Percentiles rank a stretch among this genome's conserved stretches.
Conservation (phyloP, 1,140 invertebrate species). For the Microplitis demolitor region DNA sequence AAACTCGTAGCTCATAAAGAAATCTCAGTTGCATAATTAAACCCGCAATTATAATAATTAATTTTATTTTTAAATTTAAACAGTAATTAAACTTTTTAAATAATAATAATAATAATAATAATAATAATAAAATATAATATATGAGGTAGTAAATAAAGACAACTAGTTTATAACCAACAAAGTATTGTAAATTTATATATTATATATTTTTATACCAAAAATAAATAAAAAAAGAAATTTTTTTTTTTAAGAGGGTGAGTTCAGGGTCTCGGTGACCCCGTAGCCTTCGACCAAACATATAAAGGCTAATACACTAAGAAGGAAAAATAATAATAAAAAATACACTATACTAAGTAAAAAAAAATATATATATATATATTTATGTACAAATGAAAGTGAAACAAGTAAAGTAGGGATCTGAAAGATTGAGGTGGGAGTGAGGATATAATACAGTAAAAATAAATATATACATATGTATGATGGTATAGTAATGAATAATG, state of each 20-base stretch:
- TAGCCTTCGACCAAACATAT: constrained; percentile 1
- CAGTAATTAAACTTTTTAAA: no score
- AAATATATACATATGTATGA: not conserved
- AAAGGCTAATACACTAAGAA: not conserved
- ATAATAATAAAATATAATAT: not conserved
- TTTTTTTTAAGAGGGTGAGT: not conserved
- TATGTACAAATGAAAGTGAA: constrained; percentile 22
- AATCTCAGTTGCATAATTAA: no score
- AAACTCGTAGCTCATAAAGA: no score
- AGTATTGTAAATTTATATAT: not conserved
- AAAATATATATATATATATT: not conserved
- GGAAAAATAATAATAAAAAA: not conserved
- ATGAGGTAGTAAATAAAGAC: not conserved
- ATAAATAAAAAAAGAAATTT: not conserved
- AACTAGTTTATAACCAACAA: no score
- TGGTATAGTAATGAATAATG: not conserved
- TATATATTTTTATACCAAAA: not conserved
- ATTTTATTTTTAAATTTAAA: no score
- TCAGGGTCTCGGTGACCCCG: not conserved
- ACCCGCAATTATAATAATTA: no score
- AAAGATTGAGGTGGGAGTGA: constrained; percentile 7
- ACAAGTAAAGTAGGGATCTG: constrained; percentile 6
- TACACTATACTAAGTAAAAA: not conserved
- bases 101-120: no score
- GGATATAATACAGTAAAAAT: not conserved